Conservation (phyloP, 1,140 invertebrate species). For the Cyclargus thomasi region DNA sequence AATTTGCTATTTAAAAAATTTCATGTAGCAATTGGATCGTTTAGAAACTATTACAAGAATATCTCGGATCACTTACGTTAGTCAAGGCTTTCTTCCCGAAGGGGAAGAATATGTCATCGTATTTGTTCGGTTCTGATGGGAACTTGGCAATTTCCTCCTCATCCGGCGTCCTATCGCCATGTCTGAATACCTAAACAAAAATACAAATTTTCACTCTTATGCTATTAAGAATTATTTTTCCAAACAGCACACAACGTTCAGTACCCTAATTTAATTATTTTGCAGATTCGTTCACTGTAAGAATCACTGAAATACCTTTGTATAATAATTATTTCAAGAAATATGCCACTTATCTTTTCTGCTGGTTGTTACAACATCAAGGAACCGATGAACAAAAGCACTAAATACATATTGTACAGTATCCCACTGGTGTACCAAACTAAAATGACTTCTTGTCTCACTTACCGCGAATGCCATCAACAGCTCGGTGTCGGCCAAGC, state of each 20-base stretch:
- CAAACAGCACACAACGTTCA: too few relatives aligned
- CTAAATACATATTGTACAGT: too few relatives aligned
- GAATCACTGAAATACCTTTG: too few relatives aligned
- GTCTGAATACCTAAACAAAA: slow-evolving; percentile 79
- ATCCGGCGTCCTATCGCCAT: slow-evolving; percentile 86
- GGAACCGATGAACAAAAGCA: too few relatives aligned
- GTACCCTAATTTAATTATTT: too few relatives aligned
- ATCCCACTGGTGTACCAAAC: not conserved
- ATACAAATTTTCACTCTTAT: slow-evolving; percentile 2
- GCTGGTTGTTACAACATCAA: too few relatives aligned
- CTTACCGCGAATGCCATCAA: slow-evolving; percentile 57
- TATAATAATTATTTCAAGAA: too few relatives aligned
- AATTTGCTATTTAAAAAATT: not conserved
- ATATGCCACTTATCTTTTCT: too few relatives aligned
- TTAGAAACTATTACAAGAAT: not conserved
- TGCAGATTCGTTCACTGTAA: too few relatives aligned
- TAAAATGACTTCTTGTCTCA: slow-evolving; percentile 21
- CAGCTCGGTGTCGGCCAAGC: slow-evolving; percentile 44
- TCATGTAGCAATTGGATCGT: not conserved
- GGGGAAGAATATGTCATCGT: slow-evolving; percentile 77
- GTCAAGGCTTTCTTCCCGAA: slow-evolving; percentile 84
- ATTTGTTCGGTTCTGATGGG: slow-evolving; percentile 78
- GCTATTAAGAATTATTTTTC: too few relatives aligned
- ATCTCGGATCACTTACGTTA: slow-evolving; percentile 75
- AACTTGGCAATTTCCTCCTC: slow-evolving; percentile 74